Base-by-base conservation (phyloP, 2,888 invertebrate species). In the Saturnia pavonia region DNA sequence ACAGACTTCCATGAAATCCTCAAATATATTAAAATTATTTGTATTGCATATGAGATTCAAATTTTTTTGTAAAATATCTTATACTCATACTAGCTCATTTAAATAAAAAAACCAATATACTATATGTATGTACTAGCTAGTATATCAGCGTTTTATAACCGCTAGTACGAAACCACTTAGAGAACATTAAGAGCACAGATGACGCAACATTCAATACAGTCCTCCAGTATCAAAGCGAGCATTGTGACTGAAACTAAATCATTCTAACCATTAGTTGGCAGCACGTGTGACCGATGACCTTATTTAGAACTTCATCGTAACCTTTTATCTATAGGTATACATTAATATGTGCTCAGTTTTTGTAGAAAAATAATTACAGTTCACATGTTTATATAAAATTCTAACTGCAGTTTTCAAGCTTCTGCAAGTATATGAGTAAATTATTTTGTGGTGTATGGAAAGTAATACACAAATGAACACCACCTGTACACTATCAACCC, bases 261-360 rank as follows among this genome's bases (percentile, higher is more conserved):
- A 54, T 60, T 54, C 66, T 54, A 57, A 43, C 67, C 70, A 70
- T 70, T 67, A 25, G 70, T 51, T 54, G 69, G 69, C 57, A 75
- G 73, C 77, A 78, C 77, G 75, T 77, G 76, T 76, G 74, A 75
- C 73, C 75, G 71, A 72, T 72, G 68, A 48, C 68, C 70, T 66
- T 70, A 70, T 66, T 65, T 40, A 43, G 66, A 71, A 69, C 68
- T 72, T 34, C 65, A 67, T 27, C 25, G 11, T n/a, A 40, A 40
- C 19, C 34, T 65, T 65, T 65, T 40, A 12, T 65, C 27, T 34
- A 40, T 40, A 40, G n/a, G 19, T 25, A 9, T 25, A 34, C 63
- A 4, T 25, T 63, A 63, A 34, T 54, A 54, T 22, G 16, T 16
- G 48, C 16, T 48, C 19, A 8, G 6, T 48, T 48, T 48, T 2